Conservation (phyloP, 2,797 vertebrate species). For the Enteromius argenteus region DNA sequence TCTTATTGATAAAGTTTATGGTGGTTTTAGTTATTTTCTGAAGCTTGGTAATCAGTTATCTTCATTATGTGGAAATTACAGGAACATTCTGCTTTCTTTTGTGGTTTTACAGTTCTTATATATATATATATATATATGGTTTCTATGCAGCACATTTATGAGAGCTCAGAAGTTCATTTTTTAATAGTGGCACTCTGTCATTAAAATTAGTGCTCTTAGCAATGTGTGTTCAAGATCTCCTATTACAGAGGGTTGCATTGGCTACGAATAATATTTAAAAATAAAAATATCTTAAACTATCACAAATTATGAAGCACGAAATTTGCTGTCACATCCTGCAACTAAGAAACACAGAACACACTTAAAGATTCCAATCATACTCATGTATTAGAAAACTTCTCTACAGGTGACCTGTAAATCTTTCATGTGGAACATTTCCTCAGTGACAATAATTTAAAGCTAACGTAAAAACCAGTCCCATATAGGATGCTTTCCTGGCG, state of each 20-base stretch:
- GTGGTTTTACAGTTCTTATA: not conserved
- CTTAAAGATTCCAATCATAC: not conserved
- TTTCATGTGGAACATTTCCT: slow-evolving; percentile 35
- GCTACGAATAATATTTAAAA: not conserved
- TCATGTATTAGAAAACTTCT: slow-evolving; percentile 29
- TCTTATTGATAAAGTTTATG: not conserved
- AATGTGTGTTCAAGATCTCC: slow-evolving; percentile 12
- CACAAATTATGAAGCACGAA: not conserved
- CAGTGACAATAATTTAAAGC: slow-evolving; percentile 48
- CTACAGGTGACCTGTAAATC: slow-evolving; percentile 17
- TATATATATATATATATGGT: not conserved
- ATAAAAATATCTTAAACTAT: not conserved
- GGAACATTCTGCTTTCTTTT: not conserved
- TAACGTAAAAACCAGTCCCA: slow-evolving; percentile 48
- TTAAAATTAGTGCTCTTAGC: not conserved
- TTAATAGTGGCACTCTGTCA: not conserved
- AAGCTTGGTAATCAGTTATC: not conserved
- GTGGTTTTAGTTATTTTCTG: not conserved
- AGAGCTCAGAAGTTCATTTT: not conserved
- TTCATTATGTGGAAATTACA: not conserved
- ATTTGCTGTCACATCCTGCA: not conserved
- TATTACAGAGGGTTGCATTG: not conserved
- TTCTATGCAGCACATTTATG: not conserved
- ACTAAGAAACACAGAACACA: slow-evolving; percentile 15
- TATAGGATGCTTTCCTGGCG: slow-evolving; percentile 43